Evolutionary conservation across 37 sponge, comb jelly and placozoan species (phyloP).

Genomic region (Cliona cf. orientalis): DNA sequence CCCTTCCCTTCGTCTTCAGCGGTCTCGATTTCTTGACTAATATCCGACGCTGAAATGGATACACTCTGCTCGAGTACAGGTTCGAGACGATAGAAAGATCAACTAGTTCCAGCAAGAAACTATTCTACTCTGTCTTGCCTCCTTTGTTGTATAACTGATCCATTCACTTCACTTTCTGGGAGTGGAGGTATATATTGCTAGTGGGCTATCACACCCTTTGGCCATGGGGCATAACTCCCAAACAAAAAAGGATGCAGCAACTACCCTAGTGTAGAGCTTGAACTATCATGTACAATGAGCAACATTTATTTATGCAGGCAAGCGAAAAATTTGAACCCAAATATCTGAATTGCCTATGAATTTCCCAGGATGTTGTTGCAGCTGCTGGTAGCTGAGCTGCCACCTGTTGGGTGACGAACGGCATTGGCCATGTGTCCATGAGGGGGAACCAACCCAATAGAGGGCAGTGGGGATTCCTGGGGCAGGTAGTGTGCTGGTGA

Average conservation of each 20-base stretch:
- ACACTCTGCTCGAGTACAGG: slow-evolving; percentile 12
- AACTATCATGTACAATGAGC: background rate
- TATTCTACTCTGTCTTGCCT: background rate
- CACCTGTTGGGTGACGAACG: too few species aligned
- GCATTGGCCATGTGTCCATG: too few species aligned
- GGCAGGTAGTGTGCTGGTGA: too few species aligned
- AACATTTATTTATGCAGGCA: too few species aligned
- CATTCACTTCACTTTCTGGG: background rate
- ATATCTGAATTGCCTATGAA: too few species aligned
- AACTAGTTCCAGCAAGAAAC: background rate
- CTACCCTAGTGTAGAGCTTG: background rate
- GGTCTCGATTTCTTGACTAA: slow-evolving; percentile 2
- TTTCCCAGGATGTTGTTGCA: too few species aligned
- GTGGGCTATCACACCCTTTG: background rate
- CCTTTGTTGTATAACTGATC: background rate
- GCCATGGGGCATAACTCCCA: background rate
- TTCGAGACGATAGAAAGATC: slow-evolving; percentile 11
- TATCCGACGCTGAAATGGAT: background rate
- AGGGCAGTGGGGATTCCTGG: too few species aligned
- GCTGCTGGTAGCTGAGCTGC: too few species aligned
- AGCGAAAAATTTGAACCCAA: too few species aligned
- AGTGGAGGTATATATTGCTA: background rate
- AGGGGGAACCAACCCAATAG: too few species aligned
- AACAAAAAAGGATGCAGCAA: background rate
- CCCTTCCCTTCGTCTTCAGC: background rate